Evolutionary conservation across 2,113 vertebrate genomes (phyloP).

Genomic region (Pogona vitticeps): DNA sequence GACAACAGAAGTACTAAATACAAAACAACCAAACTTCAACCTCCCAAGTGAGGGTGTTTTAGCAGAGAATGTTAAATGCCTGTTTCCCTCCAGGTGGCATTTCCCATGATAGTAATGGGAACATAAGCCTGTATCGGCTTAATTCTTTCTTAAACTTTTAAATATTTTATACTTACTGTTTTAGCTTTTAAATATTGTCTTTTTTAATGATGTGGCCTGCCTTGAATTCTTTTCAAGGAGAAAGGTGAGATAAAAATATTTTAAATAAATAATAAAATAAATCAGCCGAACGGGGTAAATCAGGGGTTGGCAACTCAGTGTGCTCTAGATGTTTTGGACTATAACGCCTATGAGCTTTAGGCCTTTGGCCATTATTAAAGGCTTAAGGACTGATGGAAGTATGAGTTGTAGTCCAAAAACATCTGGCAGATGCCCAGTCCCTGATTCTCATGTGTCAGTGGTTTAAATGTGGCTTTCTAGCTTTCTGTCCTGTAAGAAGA

Average conservation of each 20-base stretch:
- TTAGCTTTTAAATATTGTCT: too few species aligned
- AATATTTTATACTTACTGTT: too few species aligned
- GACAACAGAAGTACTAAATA: background rate
- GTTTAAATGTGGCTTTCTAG: background rate
- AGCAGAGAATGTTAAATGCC: background rate
- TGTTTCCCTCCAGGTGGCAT: too few species aligned
- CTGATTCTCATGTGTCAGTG: background rate
- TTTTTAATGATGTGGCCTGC: too few species aligned
- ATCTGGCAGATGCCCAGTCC: too few species aligned
- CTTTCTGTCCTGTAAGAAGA: background rate
- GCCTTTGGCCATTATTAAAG: background rate
- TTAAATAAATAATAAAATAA: too few species aligned
- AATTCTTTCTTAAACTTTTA: too few species aligned
- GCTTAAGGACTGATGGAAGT: too few species aligned
- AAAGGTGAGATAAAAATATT: too few species aligned
- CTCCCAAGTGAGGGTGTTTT: background rate
- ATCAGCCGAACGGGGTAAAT: background rate
- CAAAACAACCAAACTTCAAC: background rate
- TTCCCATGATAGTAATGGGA: background rate
- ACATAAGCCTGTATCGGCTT: background rate
- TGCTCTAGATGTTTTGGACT: background rate
- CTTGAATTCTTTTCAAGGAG: too few species aligned
- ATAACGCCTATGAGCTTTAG: background rate
- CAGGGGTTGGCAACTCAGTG: background rate
- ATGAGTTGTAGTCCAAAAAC: too few species aligned